phyloP scores from a whole-genome alignment of 2,113 vertebrate genomes.

The Mohoua ochrocephala region DNA sequence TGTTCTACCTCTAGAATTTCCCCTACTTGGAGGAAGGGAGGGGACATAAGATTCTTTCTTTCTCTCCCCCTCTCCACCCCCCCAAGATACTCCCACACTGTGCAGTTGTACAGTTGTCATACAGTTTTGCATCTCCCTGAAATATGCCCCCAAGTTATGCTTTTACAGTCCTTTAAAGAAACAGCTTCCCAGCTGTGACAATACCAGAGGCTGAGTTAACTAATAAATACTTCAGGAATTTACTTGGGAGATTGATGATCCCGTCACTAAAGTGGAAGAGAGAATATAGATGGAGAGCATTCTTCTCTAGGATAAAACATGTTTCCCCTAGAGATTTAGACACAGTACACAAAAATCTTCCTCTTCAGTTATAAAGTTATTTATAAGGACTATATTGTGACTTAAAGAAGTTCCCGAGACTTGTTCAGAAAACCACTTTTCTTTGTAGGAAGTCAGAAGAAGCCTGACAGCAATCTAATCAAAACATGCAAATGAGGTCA shows the following conservation, averaged over 20 bases:
- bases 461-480: slow-evolving; percentile 71
- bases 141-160: slow-evolving; percentile 1
- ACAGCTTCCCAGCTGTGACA: not conserved
- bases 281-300: not conserved
- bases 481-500: slow-evolving; percentile 78
- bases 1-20: slow-evolving; percentile 1
- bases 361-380: not conserved
- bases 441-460: slow-evolving; percentile 2
- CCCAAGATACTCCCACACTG: not conserved
- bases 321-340: not conserved
- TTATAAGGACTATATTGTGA: not conserved
- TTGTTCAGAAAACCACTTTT: not conserved
- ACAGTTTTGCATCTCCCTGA: not conserved
- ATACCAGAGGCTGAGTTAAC: not conserved
- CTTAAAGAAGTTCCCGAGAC: not conserved
- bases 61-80: not conserved
- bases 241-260: not conserved
- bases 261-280: not conserved
- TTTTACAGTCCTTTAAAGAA: not conserved
- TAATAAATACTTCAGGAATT: slow-evolving; percentile 33
- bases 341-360: not conserved
- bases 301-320: not conserved
- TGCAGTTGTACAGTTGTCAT: not conserved
- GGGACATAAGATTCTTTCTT: not conserved
- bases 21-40: not conserved